Evolutionary conservation across 1,140 invertebrate species (phyloP), one percentile per base, ranked within the genome.

Genomic region (Drosophila rufa): DNA sequence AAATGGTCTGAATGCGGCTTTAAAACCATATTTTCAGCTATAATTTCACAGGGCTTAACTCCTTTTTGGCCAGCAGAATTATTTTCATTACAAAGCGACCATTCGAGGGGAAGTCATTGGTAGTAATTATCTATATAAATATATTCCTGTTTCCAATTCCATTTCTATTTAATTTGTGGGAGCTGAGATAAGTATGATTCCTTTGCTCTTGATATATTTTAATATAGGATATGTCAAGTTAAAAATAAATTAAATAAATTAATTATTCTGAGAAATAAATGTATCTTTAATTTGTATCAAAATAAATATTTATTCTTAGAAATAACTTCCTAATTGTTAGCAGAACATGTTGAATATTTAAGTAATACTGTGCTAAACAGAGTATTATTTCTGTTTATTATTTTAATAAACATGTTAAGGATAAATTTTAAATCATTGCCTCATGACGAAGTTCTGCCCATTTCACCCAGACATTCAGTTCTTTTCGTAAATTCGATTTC

Each of bases 41-140:
- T 51, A 59, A 73, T 73, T 73, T 73, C 17, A 73, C 46, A 73
- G 67, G 40, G 68, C 70, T 60, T 38, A 73, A 73, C 69, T 73
- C 69, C 50, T 73, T 68, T 17, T 73, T 30, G 67, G 67, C 62
- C 62, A 40, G 22, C 22, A 30, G n/a, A 19, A 38, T 33, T 60
- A 56, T 40, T 38, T 56, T 56, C 36, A 55, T 27, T 62, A 60
- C 30, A 59, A 59, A 50, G 4, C n/a, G 25, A n/a, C 15, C 48
- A 27, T 6, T 51, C 25, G 25, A 50, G 9, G 8, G 8, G 33
- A 33, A 33, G 8, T 8, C 17, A 36, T 36, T 53, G 6, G 12
- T 14, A 55, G 36, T 17, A 19, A 14, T 36, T 53, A 7, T 36
- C 6, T n/a, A 19, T 1, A 14, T 12, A 3, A 53, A 53, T 11